phyloP scores from a whole-genome alignment of 2,888 invertebrate genomes.

The Nemapogon koenigi region DNA sequence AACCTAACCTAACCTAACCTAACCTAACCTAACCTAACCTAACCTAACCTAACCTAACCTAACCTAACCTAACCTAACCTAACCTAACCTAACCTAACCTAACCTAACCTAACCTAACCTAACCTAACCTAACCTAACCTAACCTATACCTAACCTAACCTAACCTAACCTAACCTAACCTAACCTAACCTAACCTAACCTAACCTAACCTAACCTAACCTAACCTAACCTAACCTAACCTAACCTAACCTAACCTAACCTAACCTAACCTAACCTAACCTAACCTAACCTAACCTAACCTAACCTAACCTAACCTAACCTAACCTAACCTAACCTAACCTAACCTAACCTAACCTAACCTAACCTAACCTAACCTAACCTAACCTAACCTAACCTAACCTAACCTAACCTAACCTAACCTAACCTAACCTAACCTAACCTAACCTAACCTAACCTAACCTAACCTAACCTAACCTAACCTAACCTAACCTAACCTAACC shows the following conservation, averaged over 20 bases:
- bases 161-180: slow-evolving; percentile 11
- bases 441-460: slow-evolving; percentile 13
- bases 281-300: slow-evolving; percentile 8
- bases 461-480: slow-evolving; percentile 14
- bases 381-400: slow-evolving; percentile 10
- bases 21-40: slow-evolving; percentile 11
- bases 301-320: slow-evolving; percentile 10
- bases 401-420: slow-evolving; percentile 8
- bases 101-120: slow-evolving; percentile 11
- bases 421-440: slow-evolving; percentile 1
- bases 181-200: slow-evolving; percentile 9
- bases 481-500: slow-evolving; percentile 13
- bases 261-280: slow-evolving; percentile 6
- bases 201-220: slow-evolving; percentile 9
- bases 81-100: slow-evolving; percentile 11
- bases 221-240: slow-evolving; percentile 11
- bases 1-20: slow-evolving; percentile 11
- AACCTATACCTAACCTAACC: slow-evolving; percentile 11
- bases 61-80: slow-evolving; percentile 11
- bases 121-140: slow-evolving; percentile 11
- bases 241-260: slow-evolving; percentile 9
- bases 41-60: slow-evolving; percentile 11
- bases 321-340: slow-evolving; percentile 10
- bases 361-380: slow-evolving; percentile 8
- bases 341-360: slow-evolving; percentile 6